phyloP scores from a whole-genome alignment of 2,888 invertebrate genomes.

The Trichopoda pennipes region DNA sequence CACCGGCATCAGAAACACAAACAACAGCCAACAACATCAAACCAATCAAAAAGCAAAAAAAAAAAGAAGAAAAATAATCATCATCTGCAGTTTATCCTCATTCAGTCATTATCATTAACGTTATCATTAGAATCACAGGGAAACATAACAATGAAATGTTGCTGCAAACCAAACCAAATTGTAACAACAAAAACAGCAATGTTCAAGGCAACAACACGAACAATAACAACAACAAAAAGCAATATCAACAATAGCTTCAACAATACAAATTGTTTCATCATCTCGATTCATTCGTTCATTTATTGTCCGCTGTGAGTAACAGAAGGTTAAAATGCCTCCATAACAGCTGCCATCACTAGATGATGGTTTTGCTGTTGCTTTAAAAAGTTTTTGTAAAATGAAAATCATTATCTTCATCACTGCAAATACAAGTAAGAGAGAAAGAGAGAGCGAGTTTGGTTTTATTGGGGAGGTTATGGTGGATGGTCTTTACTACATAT shows the following conservation, averaged over 20 bases:
- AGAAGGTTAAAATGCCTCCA: constrained; percentile 44
- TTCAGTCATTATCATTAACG: constrained; percentile 57
- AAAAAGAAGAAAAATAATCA: constrained; percentile 21
- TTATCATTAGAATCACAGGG: constrained; percentile 62
- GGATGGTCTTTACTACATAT: constrained; percentile 9
- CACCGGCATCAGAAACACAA: constrained; percentile 18
- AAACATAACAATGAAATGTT: constrained; percentile 53
- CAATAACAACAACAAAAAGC: constrained; percentile 11
- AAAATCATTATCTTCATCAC: constrained; percentile 18
- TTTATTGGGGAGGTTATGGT: neutral
- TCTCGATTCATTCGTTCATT: constrained; percentile 39
- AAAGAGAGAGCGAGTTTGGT: no score
- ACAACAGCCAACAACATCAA: constrained; percentile 8
- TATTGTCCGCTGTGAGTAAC: constrained; percentile 29
- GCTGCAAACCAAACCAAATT: constrained; percentile 26
- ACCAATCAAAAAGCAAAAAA: constrained; percentile 7
- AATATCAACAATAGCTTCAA: constrained; percentile 12
- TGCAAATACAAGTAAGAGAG: neutral
- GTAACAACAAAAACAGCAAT: constrained; percentile 14
- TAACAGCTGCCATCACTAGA: constrained; percentile 20
- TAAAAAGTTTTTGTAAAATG: neutral
- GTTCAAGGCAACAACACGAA: neutral
- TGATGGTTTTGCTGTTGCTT: constrained; percentile 4
- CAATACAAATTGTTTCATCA: constrained; percentile 55
- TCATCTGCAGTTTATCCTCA: constrained; percentile 48